A percentile compares a stretch with the other conserved stretches of the same genome.
These are phyloP conservation scores for Leucophenga maculata DNA, from an alignment of 2,888 invertebrate species.

Conservation along the genomic window DNA sequence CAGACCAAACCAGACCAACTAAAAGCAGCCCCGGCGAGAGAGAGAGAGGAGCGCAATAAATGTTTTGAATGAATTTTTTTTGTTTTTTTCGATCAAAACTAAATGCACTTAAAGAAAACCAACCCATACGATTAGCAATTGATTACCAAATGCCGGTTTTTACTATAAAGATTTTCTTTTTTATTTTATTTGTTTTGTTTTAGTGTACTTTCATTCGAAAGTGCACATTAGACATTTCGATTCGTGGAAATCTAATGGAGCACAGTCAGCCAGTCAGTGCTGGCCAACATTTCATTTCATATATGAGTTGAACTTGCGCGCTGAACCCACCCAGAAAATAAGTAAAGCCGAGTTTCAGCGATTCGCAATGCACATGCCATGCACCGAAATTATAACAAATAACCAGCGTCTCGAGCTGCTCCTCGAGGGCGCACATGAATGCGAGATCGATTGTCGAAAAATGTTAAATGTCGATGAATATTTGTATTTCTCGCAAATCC, in stretches of 20 bases:
- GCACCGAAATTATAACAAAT: slow-evolving; percentile 19
- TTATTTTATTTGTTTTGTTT: no score
- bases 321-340: not conserved
- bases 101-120: no score
- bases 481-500: slow-evolving; percentile 5
- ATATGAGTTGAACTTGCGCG: slow-evolving; percentile 9
- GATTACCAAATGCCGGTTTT: no score
- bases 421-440: slow-evolving; percentile 20
- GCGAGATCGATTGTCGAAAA: slow-evolving; percentile 28
- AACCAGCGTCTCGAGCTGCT: slow-evolving; percentile 1
- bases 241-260: not conserved
- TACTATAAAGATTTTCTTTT: no score
- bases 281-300: not conserved
- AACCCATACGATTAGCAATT: no score
- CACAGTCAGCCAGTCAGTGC: not conserved
- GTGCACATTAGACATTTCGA: slow-evolving; percentile 7
- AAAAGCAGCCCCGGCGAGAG: not conserved
- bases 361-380: not conserved
- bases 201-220: slow-evolving; percentile 10
- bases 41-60: not conserved
- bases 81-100: not conserved
- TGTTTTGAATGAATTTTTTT: slow-evolving; percentile 34
- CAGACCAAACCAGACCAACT: slow-evolving; percentile 10
- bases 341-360: not conserved
- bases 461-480: slow-evolving; percentile 31